phyloP scores from a whole-genome alignment of 2,113 vertebrate genomes.

The Zosterops hypoxanthus region DNA sequence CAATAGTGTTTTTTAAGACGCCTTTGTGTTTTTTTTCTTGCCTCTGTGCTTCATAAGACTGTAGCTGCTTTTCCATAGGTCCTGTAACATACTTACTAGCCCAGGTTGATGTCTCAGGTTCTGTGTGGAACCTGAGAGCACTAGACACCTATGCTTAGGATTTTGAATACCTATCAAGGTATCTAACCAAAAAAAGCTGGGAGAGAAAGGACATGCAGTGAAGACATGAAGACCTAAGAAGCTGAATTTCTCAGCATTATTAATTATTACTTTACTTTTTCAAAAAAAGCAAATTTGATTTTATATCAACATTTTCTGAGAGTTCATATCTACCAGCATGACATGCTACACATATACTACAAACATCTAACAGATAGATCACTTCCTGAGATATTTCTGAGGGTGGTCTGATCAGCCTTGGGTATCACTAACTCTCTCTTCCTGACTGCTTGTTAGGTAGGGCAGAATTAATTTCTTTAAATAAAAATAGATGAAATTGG shows the following conservation, averaged over 20 bases:
- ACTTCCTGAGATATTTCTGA: background rate
- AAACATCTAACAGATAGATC: background rate
- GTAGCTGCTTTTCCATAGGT: background rate
- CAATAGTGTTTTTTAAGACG: background rate
- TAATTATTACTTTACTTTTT: background rate
- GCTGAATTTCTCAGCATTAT: background rate
- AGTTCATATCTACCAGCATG: background rate
- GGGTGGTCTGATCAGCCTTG: background rate
- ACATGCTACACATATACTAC: background rate
- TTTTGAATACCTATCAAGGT: background rate
- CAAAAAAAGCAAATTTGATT: background rate
- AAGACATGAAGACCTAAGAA: background rate
- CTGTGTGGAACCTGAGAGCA: fast-evolving
- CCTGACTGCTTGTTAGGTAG: background rate
- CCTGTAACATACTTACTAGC: background rate
- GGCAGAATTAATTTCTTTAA: background rate
- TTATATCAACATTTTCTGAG: background rate
- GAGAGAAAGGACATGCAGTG: background rate
- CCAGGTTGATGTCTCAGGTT: background rate
- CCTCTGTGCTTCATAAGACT: background rate
- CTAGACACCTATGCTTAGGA: background rate
- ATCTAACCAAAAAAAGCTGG: background rate
- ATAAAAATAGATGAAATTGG: background rate
- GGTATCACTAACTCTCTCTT: background rate
- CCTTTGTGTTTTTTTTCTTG: background rate